phyloP scores from a whole-genome alignment of 1,140 invertebrate genomes.

The Adelges cooleyi region DNA sequence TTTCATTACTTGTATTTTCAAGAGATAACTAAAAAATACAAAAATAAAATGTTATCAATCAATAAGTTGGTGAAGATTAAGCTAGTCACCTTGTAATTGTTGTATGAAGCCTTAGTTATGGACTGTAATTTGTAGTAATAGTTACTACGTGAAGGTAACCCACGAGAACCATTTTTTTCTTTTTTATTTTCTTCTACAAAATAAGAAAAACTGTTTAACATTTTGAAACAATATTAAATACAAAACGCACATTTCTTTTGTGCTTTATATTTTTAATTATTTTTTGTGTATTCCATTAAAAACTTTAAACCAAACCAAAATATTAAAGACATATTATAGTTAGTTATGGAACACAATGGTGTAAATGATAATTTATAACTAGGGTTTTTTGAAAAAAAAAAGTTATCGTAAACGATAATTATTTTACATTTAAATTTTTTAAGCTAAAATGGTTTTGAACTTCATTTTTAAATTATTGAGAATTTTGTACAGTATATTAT shows the following conservation, averaged over 20 bases:
- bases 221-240: background rate
- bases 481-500: too few relatives aligned
- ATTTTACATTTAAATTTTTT: too few relatives aligned
- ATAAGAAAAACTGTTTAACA: background rate
- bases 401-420: too few relatives aligned
- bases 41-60: too few relatives aligned
- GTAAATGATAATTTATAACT: too few relatives aligned
- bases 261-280: background rate
- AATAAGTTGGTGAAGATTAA: too few relatives aligned
- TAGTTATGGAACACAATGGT: too few relatives aligned
- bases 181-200: conserved; percentile 11
- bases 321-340: too few relatives aligned
- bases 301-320: too few relatives aligned
- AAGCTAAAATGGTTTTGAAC: too few relatives aligned
- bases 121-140: conserved; percentile 18
- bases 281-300: background rate
- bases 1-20: conserved; percentile 39
- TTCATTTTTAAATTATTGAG: too few relatives aligned
- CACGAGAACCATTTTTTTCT: background rate
- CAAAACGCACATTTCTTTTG: background rate
- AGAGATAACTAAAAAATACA: conserved; percentile 40
- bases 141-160: background rate
- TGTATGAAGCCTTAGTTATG: conserved; percentile 8
- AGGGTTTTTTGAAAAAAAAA: too few relatives aligned
- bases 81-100: conserved; percentile 26